Evolutionary conservation across 2,888 invertebrate genomes (phyloP), one percentile per base, ranked within the genome.

Genomic region (Yponomeuta cagnagella): DNA sequence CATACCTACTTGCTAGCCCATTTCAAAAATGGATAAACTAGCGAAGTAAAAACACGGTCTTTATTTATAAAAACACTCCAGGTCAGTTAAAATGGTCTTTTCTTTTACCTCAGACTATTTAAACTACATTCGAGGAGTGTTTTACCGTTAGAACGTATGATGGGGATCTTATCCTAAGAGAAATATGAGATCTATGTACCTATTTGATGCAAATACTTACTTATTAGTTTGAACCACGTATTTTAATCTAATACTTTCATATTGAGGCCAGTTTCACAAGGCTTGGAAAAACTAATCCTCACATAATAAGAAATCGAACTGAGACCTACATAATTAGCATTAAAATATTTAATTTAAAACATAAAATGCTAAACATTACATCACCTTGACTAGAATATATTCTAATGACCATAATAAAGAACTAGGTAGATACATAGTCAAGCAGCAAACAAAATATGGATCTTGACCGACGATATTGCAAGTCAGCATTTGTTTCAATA

Each of bases 331-430:
- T 58, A 58, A 58, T 58, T 58, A 15, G 52, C 15, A 58, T 58
- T 58, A 58, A 58, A 58, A 58, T 58, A 58, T 58, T 23, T 58
- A 58, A 58, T 58, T 12, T 12, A 15, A 58, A 4, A 15, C 15
- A 8, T 6, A 43, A 58, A 58, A 58, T 58, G 6, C 15, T 58
- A 30, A 65, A 33, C 12, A 48, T 68, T 68, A 68, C 68, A 68
- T 68, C 68, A 68, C 69, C 58, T 58, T 52, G 70, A 48, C 70
- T 70, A 70, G 70, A 64, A 69, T 31, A 15, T 58, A 58, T 58
- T 58, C 2, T 63, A 33, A 63, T 15, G 63, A 63, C 30, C 30
- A 70, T 48, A 63, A 52, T 23, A 31, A 64, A 31, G 23, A 58
- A 37, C 33, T 69, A 63, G 43, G 43, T 43, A 43, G 70, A 68